Percentiles rank a stretch among this genome's conserved stretches.
phyloP scores from a whole-genome alignment of 1,140 invertebrate species.

The Pseudomyrmex flavicornis region DNA sequence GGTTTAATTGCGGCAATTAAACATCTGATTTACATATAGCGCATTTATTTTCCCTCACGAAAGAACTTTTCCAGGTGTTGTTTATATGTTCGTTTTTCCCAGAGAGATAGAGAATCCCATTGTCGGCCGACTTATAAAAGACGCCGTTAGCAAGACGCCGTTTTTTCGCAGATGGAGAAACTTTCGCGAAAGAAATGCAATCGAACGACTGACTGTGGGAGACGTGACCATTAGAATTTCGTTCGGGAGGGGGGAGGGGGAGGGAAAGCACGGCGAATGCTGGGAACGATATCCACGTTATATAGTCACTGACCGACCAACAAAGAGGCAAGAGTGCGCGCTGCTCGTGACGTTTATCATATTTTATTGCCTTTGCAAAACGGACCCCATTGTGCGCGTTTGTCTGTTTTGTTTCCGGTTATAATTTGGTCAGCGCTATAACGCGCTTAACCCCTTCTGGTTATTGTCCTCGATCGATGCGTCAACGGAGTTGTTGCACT shows the following conservation, averaged over 20 bases:
- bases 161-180: constrained; percentile 59
- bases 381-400: constrained; percentile 75
- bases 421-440: constrained; percentile 72
- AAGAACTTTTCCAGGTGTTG: neutral
- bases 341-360: constrained; percentile 80
- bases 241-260: neutral
- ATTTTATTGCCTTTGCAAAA: constrained; percentile 78
- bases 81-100: constrained; percentile 8
- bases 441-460: constrained; percentile 8
- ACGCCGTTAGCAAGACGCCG: constrained; percentile 17
- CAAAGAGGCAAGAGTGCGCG: constrained; percentile 72
- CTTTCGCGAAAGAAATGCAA: constrained; percentile 66
- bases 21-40: neutral
- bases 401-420: constrained; percentile 79
- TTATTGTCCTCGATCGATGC: constrained; percentile 63
- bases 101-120: constrained; percentile 13
- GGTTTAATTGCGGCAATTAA: constrained; percentile 31
- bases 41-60: neutral
- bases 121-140: constrained; percentile 36
- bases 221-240: constrained; percentile 55
- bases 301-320: constrained; percentile 64
- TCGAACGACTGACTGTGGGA: constrained; percentile 66
- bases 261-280: constrained; percentile 5
- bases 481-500: constrained; percentile 67
- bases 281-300: constrained; percentile 35